Conservation (phyloP, 2,113 vertebrate genomes). For the rat (Rattus norvegicus) region DNA sequence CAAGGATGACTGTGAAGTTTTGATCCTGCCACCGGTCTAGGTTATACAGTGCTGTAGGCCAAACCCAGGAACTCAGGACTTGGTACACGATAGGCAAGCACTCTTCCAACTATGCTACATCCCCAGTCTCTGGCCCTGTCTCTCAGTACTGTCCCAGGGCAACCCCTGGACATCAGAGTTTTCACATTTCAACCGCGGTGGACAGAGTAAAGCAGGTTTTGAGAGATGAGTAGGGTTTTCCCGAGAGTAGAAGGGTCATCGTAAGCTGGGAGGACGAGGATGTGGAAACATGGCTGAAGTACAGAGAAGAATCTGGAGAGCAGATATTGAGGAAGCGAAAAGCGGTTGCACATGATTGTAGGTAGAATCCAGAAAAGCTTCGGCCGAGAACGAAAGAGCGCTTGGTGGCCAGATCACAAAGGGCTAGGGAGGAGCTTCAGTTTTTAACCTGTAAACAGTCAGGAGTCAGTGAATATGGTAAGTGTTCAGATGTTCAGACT, state of each 20-base stretch:
- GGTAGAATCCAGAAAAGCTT: neutral
- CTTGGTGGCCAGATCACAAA: neutral
- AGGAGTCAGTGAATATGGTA: neutral
- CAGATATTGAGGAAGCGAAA: neutral
- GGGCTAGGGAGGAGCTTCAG: neutral
- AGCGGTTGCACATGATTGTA: neutral
- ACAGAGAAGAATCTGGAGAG: neutral
- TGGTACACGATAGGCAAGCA: neutral
- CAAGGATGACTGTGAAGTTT: neutral
- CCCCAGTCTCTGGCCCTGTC: neutral
- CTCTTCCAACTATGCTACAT: neutral
- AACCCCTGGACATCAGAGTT: neutral
- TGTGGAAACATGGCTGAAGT: neutral
- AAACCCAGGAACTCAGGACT: neutral
- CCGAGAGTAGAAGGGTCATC: neutral
- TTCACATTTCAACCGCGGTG: neutral
- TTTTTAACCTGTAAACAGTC: neutral
- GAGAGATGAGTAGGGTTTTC: neutral
- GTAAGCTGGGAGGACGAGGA: neutral
- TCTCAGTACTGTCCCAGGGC: neutral
- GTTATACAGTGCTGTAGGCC: neutral
- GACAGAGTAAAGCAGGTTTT: neutral
- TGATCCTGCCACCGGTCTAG: neutral
- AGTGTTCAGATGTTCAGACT: neutral
- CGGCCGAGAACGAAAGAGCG: neutral